Conservation (phyloP, 2,797 vertebrate species). For the Cyprinella venusta region DNA sequence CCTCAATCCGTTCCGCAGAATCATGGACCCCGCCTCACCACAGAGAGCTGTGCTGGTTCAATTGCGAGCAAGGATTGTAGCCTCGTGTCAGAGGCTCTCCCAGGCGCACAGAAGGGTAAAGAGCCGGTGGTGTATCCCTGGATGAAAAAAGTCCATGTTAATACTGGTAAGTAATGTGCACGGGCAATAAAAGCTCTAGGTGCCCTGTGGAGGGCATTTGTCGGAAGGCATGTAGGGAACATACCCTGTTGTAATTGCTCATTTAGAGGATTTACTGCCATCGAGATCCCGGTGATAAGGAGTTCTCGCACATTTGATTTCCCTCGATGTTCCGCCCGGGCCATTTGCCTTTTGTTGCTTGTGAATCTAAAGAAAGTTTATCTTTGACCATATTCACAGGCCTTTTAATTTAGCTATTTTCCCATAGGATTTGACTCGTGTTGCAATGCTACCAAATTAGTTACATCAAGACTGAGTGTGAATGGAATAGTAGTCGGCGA, state of each 20-base stretch:
- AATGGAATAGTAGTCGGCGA: neutral
- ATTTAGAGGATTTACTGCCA: slow-evolving; percentile 94
- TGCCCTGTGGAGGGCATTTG: slow-evolving; percentile 68
- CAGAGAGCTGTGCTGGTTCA: slow-evolving; percentile 76
- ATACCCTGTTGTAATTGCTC: slow-evolving; percentile 83
- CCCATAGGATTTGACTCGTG: slow-evolving; percentile 59
- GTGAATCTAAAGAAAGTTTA: slow-evolving; percentile 84
- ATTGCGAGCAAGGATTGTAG: slow-evolving; percentile 83
- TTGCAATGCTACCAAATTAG: slow-evolving; percentile 7
- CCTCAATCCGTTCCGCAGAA: slow-evolving; percentile 80
- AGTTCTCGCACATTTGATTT: slow-evolving; percentile 98
- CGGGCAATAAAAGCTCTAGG: slow-evolving; percentile 63
- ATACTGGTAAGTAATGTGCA: slow-evolving; percentile 88
- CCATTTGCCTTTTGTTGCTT: slow-evolving; percentile 92
- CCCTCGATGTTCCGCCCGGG: slow-evolving; percentile 85
- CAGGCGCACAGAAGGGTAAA: slow-evolving; percentile 82
- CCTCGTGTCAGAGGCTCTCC: slow-evolving; percentile 77
- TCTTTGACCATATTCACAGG: slow-evolving; percentile 68
- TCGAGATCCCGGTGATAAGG: slow-evolving; percentile 96
- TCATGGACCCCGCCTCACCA: slow-evolving; percentile 78
- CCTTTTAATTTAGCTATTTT: slow-evolving; percentile 74
- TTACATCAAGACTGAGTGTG: slow-evolving; percentile 7
- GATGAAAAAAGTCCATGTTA: slow-evolving; percentile 99
- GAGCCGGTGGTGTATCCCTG: slow-evolving; percentile 97
- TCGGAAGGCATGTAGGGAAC: slow-evolving; percentile 81